Percentiles rank a stretch among this genome's conserved stretches.
phyloP scores from a whole-genome alignment of 1,140 invertebrate genomes.

The Drosophila navojoa region DNA sequence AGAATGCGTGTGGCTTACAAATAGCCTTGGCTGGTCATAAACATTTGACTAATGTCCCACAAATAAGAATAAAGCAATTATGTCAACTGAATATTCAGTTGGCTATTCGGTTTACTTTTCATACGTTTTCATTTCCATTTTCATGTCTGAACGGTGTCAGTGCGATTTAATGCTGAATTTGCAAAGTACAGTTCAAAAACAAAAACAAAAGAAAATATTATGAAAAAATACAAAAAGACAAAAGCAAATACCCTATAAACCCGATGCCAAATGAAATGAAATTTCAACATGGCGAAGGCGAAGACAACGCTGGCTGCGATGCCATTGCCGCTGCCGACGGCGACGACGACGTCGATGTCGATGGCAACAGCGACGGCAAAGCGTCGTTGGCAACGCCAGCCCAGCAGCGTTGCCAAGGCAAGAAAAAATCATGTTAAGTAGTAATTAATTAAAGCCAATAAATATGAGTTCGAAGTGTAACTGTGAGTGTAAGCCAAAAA shows the following conservation, averaged over 20 bases:
- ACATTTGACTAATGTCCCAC: slow-evolving; percentile 21
- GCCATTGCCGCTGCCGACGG: neutral
- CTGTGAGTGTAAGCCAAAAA: slow-evolving; percentile 28
- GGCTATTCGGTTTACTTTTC: slow-evolving; percentile 33
- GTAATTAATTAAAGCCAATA: slow-evolving; percentile 74
- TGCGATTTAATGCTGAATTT: slow-evolving; percentile 75
- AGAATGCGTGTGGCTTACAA: slow-evolving; percentile 36
- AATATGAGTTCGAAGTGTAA: slow-evolving; percentile 44
- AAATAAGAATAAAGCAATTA: slow-evolving; percentile 40
- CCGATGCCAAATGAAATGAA: slow-evolving; percentile 40
- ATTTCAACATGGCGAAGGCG: slow-evolving; percentile 62
- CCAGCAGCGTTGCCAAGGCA: neutral
- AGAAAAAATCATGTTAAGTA: slow-evolving; percentile 56
- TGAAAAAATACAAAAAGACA: slow-evolving; percentile 20
- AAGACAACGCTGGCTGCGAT: slow-evolving; percentile 2
- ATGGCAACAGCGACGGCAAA: slow-evolving; percentile 10
- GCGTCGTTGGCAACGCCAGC: slow-evolving; percentile 9
- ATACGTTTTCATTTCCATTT: slow-evolving; percentile 34
- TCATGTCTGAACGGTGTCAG: slow-evolving; percentile 65
- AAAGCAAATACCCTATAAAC: slow-evolving; percentile 39
- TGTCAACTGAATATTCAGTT: slow-evolving; percentile 64
- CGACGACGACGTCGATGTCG: slow-evolving; percentile 6
- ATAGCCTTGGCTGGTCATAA: slow-evolving; percentile 9
- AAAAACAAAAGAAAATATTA: slow-evolving; percentile 28
- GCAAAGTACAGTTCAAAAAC: slow-evolving; percentile 44